phyloP scores from a whole-genome alignment of 30 jellyfish, hydroid and myxozoan genomes.

The Turritopsis rubra region DNA sequence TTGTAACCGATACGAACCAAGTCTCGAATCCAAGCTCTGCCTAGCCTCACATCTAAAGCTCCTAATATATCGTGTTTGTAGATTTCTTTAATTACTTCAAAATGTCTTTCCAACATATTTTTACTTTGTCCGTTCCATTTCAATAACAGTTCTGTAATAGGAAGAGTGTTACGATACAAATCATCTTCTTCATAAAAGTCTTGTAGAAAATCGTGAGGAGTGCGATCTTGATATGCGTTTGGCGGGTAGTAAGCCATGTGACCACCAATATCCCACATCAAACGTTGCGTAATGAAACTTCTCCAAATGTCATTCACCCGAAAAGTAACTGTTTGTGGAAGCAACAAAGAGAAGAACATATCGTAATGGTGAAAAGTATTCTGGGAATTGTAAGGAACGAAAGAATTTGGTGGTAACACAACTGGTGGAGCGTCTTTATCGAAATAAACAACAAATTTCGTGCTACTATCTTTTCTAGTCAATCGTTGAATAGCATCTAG shows the following conservation, averaged over 20 bases:
- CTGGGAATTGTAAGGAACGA: constrained; percentile 89
- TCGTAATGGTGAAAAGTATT: constrained; percentile 71
- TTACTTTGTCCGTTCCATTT: constrained; percentile 55
- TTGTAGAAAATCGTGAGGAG: constrained; percentile 68
- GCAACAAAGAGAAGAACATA: constrained; percentile 63
- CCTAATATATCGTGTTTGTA: constrained; percentile 66
- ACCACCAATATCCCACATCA: constrained; percentile 94
- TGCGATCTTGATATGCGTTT: constrained; percentile 90
- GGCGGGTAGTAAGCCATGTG: constrained; percentile 93
- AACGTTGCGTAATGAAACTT: constrained; percentile 72
- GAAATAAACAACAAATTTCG: constrained; percentile 60
- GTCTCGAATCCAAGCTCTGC: constrained; percentile 90
- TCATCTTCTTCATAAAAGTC: constrained; percentile 83
- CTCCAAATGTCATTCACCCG: constrained; percentile 96
- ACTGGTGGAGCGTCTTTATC: constrained; percentile 72
- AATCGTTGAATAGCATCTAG: constrained; percentile 85
- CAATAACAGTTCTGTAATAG: constrained; percentile 58
- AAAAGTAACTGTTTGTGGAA: constrained; percentile 78
- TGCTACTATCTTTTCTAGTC: constrained; percentile 79
- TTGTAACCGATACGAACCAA: constrained; percentile 70
- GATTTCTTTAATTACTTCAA: constrained; percentile 57
- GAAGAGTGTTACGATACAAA: constrained; percentile 56
- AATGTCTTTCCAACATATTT: constrained; percentile 60
- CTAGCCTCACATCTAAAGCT: constrained; percentile 67
- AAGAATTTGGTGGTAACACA: constrained; percentile 67